Conservation (phyloP, 2,113 vertebrate species). For the Calyptommatus sinebrachiatus region DNA sequence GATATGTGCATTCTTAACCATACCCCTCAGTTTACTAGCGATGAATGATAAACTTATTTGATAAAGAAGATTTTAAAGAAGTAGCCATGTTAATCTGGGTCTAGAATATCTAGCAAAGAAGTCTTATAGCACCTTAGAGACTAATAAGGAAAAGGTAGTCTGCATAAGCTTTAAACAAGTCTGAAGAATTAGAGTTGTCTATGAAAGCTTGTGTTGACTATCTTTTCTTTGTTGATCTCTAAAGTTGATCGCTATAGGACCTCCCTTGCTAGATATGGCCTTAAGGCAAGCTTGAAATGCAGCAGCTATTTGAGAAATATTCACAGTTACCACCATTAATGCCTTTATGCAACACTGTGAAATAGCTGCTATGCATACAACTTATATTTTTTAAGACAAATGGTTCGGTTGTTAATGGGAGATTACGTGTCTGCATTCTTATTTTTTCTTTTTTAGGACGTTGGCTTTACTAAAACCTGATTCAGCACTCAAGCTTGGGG, state of each 20-base stretch:
- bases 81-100: too few relatives aligned
- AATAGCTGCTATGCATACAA: not conserved
- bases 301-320: not conserved
- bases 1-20: not conserved
- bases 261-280: too few relatives aligned
- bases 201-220: too few relatives aligned
- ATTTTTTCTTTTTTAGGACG: conserved; percentile 72
- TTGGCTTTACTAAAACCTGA: conserved; percentile 92
- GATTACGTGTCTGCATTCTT: not conserved
- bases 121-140: too few relatives aligned
- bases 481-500: conserved; percentile 80
- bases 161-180: too few relatives aligned
- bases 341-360: not conserved
- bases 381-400: not conserved
- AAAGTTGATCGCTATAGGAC: too few relatives aligned
- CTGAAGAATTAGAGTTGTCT: too few relatives aligned
- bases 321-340: too few relatives aligned
- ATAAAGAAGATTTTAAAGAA: not conserved
- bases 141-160: too few relatives aligned
- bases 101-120: too few relatives aligned
- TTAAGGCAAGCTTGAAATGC: not conserved
- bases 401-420: not conserved
- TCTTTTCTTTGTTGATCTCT: too few relatives aligned
- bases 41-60: not conserved
- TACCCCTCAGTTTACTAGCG: not conserved